Base-by-base conservation (phyloP, 1,140 invertebrate species). In the Diuraphis noxia region DNA sequence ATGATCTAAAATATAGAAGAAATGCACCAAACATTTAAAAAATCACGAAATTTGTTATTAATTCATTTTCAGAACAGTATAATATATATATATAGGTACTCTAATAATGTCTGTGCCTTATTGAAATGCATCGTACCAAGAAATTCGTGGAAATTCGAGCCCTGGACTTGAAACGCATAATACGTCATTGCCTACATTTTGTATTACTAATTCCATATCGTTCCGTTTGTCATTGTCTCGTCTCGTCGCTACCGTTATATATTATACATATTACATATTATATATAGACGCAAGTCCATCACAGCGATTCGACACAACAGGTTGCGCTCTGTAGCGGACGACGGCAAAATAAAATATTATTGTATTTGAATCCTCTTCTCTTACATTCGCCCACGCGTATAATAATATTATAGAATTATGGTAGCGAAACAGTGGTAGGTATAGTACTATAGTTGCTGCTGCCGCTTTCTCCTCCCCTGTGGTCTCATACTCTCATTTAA, bases 41-140 rank as follows among this genome's bases (percentile, higher is more conserved):
- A 10, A 63, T 0, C 9, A 0, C 25, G 1, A n/a, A 63, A 63
- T n/a, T 0, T 17, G n/a, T 1, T 8, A 63, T 1, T n/a, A 63
- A n/a, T n/a, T 63, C 10, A 5, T 63, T 63, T 63, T n/a, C 6
- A 17, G 30, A 63, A 63, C 6, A 63, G 23, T 56, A 56, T 7
- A 13, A 43, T 43, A 43, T 49, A 49, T 23, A 49, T 49, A 21
- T 21, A 17, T 30, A 10, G 30, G 25, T 63, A 13, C 9, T 30
- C 10, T 4, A 63, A 63, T n/a, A 63, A 63, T 63, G n/a, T 63
- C 3, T 30, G 0, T 63, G 17, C 13, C 30, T 63, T n/a, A n/a
- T n/a, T 63, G 56, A 3, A 63, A 63, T 17, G 8, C 30, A 63
- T 63, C 56, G 5, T n/a, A 30, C 1, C 5, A n/a, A 30, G 30